These are phyloP conservation scores for Cervus canadensis DNA, from an alignment of 2,113 vertebrate species.

Conservation along the genomic window DNA sequence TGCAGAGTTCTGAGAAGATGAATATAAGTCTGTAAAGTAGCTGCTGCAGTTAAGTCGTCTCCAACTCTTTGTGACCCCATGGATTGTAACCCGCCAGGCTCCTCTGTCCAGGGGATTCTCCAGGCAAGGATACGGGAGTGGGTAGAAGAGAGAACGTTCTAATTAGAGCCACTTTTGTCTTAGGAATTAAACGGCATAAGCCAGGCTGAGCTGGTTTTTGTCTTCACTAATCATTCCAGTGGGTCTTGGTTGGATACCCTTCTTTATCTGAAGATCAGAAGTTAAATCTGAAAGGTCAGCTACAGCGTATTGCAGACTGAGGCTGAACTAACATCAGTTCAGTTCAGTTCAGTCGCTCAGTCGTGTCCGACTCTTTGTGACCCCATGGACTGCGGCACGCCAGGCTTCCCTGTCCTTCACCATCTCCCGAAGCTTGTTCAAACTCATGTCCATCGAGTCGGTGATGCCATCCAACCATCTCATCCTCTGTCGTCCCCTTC, in stretches of 20 bases:
- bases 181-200: neutral
- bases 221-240: neutral
- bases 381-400: accelerated
- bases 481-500: neutral
- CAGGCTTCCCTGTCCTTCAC: neutral
- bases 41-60: accelerated
- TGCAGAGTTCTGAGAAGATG: neutral
- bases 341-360: neutral
- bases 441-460: accelerated
- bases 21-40: accelerated
- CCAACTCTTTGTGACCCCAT: neutral
- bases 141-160: neutral
- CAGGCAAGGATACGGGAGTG: neutral
- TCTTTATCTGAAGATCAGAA: neutral
- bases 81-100: neutral
- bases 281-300: neutral
- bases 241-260: neutral
- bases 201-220: neutral
- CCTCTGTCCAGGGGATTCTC: neutral
- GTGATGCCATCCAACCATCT: neutral
- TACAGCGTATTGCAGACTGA: neutral
- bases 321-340: neutral
- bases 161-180: neutral
- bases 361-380: accelerated
- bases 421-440: accelerated